phyloP scores from a whole-genome alignment of 2,888 invertebrate genomes.

The Leucophenga montana region DNA sequence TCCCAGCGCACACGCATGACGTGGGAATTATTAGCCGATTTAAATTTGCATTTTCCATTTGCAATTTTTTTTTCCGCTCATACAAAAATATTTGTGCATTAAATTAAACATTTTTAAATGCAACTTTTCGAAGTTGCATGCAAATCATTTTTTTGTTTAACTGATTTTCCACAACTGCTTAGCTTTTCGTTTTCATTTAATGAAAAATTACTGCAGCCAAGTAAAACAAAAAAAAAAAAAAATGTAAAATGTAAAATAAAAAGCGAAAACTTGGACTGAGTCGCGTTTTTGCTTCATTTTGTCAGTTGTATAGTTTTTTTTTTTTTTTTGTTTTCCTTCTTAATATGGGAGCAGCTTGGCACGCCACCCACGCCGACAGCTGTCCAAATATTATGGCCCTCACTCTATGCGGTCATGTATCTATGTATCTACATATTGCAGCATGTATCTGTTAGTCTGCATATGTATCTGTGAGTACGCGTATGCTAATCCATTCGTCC shows the following conservation, averaged over 20 bases:
- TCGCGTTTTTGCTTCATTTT: constrained; percentile 6
- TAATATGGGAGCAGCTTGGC: constrained; percentile 55
- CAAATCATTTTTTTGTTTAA: constrained; percentile 6
- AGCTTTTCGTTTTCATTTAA: neutral
- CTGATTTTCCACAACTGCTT: neutral
- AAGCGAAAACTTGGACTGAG: neutral
- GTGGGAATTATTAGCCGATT: constrained; percentile 56
- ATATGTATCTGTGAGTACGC: neutral
- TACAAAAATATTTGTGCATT: constrained; percentile 12
- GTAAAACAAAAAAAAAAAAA: neutral
- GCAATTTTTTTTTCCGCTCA: constrained; percentile 36
- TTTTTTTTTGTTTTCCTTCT: constrained; percentile 28
- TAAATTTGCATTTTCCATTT: constrained; percentile 49
- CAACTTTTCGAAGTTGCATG: constrained; percentile 17
- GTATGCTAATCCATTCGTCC: constrained; percentile 2
- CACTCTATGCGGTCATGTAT: neutral
- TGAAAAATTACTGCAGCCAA: constrained; percentile 14
- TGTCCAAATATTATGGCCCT: constrained; percentile 18
- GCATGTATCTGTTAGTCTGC: no score
- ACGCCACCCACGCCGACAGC: constrained; percentile 33
- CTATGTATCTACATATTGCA: no score
- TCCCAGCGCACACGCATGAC: constrained; percentile 61
- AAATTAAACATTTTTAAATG: constrained; percentile 24
- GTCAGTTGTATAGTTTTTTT: neutral
- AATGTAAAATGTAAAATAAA: constrained; percentile 15